Percentiles rank a stretch among this genome's conserved stretches.
These are phyloP conservation scores for Novumbra hubbsi DNA, from an alignment of 2,797 vertebrate species.

Conservation along the genomic window DNA sequence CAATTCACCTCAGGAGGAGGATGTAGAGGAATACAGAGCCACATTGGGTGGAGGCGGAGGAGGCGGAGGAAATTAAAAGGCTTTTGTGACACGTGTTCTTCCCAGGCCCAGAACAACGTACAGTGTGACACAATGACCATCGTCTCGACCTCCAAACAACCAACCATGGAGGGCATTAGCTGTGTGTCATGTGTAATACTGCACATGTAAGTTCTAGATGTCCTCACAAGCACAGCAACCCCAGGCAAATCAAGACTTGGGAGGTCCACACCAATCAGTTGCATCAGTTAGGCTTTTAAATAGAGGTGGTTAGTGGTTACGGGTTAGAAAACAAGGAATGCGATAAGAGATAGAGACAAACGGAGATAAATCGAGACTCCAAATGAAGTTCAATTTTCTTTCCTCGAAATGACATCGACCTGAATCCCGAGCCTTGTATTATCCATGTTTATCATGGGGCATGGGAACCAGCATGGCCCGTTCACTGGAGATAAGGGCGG, in stretches of 20 bases:
- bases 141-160: neutral
- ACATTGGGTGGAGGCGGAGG: neutral
- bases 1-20: neutral
- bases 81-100: neutral
- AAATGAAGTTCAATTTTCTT: neutral
- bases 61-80: neutral
- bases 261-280: no score
- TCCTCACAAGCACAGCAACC: no score
- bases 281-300: no score
- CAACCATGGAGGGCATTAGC: neutral
- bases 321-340: no score
- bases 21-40: neutral
- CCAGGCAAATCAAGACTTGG: no score
- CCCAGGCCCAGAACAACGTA: neutral
- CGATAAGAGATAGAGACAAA: no score
- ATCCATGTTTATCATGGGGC: constrained; percentile 18
- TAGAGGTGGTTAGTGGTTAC: no score
- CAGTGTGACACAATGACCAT: neutral
- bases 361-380: neutral
- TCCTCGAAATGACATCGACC: neutral
- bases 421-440: neutral
- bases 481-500: constrained; percentile 1
- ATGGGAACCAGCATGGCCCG: neutral
- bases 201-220: no score
- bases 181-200: no score